Evolutionary conservation across 2,113 vertebrate species (phyloP).

Genomic region (Pygoscelis antarcticus): DNA sequence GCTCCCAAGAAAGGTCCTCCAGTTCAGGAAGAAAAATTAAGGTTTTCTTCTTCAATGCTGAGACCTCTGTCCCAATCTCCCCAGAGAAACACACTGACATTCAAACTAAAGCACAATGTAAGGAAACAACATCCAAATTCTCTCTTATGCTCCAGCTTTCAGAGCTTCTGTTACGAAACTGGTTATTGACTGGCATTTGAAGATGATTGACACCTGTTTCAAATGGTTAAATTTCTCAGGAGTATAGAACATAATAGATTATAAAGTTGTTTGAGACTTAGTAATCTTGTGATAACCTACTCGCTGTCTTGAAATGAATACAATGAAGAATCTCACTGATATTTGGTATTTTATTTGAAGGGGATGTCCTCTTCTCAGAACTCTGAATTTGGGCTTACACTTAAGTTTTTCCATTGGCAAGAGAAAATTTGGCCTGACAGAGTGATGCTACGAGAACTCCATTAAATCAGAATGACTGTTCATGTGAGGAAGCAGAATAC

Average conservation of each 20-base stretch:
- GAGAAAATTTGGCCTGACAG: not conserved
- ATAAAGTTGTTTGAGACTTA: slow-evolving; percentile 35
- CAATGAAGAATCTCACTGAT: not conserved
- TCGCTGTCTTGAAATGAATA: not conserved
- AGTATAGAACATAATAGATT: not conserved
- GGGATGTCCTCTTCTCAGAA: not conserved
- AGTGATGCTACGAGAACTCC: not conserved
- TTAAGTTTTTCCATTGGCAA: not conserved
- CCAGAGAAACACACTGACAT: slow-evolving; percentile 47
- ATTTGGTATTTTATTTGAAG: not conserved
- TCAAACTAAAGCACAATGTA: not conserved
- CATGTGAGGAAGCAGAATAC: not conserved
- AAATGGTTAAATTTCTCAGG: not conserved
- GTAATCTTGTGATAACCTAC: not conserved
- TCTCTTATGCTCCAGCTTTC: slow-evolving; percentile 54
- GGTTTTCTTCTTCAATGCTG: slow-evolving; percentile 46
- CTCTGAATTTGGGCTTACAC: not conserved
- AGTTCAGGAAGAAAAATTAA: slow-evolving; percentile 67
- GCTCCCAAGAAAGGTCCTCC: slow-evolving; percentile 61
- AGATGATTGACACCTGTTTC: not conserved
- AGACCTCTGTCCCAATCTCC: slow-evolving; percentile 60
- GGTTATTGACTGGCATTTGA: slow-evolving; percentile 56
- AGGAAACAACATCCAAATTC: slow-evolving; percentile 37
- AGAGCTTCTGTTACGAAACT: slow-evolving; percentile 61
- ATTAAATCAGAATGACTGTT: not conserved